These are phyloP conservation scores for Dipodomys ordii DNA, from an alignment of 2,113 vertebrate species.

Conservation along the genomic window DNA sequence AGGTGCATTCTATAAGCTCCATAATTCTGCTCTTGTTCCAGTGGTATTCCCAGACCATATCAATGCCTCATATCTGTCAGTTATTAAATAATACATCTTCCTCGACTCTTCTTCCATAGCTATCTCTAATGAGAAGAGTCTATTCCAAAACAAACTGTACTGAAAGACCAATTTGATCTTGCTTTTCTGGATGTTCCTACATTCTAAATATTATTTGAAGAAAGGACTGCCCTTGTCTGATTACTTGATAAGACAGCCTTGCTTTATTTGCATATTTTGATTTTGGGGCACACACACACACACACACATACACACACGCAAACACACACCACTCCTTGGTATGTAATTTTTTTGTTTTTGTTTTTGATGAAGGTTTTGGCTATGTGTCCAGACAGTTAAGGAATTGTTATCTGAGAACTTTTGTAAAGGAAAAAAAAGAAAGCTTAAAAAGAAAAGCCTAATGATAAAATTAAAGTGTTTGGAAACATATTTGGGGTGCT, in stretches of 20 bases:
- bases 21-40: background rate
- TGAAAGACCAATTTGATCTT: background rate
- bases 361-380: background rate
- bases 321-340: rapidly evolving
- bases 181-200: background rate
- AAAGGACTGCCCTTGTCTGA: background rate
- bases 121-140: constrained; percentile 2
- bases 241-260: background rate
- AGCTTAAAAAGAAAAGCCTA: background rate
- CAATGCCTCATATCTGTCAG: background rate
- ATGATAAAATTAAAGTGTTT: background rate
- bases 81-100: background rate
- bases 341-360: too few species aligned
- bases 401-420: background rate
- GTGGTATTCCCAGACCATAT: background rate
- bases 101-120: background rate
- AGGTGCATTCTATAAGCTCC: background rate
- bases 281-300: background rate
- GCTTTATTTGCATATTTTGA: background rate
- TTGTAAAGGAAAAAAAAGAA: background rate
- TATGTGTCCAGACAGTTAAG: background rate
- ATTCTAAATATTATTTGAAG: background rate
- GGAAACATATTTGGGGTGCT: background rate
- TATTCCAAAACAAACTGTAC: background rate
- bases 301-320: too few species aligned